Conservation (phyloP, 2,113 vertebrate species). For the Gobio gobio region DNA sequence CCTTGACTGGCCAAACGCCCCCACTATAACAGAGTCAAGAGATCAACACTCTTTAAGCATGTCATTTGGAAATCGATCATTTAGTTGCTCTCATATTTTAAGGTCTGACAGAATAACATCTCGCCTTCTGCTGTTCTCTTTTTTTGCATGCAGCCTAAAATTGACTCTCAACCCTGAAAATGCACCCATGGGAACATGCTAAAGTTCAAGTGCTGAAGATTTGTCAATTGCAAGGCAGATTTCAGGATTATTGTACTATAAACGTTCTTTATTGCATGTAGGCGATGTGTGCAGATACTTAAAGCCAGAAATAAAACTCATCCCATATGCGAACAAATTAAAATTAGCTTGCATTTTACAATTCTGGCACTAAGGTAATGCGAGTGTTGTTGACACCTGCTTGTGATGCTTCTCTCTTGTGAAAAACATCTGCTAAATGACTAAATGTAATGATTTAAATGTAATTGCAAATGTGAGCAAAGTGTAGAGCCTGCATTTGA, state of each 20-base stretch:
- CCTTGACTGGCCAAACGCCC: neutral
- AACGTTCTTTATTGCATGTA: neutral
- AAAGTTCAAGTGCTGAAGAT: neutral
- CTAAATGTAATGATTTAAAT: neutral
- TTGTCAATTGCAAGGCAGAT: neutral
- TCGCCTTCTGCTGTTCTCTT: neutral
- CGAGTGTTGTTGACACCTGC: neutral
- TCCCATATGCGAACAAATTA: neutral
- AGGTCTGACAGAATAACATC: neutral
- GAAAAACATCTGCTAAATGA: neutral
- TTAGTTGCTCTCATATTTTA: slow-evolving; percentile 8
- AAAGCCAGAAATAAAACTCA: neutral
- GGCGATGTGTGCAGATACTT: neutral
- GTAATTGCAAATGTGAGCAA: neutral
- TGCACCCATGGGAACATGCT: neutral
- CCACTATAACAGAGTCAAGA: neutral
- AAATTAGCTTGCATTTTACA: neutral
- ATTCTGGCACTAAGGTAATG: neutral
- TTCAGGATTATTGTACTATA: neutral
- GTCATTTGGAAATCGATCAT: neutral
- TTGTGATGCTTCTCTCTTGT: neutral
- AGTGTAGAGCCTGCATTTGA: neutral
- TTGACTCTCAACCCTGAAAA: neutral
- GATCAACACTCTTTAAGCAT: slow-evolving; percentile 4
- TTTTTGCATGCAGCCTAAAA: neutral